Conservation (phyloP, 64 coral and sea anemone genomes). For the Montipora capricornis region DNA sequence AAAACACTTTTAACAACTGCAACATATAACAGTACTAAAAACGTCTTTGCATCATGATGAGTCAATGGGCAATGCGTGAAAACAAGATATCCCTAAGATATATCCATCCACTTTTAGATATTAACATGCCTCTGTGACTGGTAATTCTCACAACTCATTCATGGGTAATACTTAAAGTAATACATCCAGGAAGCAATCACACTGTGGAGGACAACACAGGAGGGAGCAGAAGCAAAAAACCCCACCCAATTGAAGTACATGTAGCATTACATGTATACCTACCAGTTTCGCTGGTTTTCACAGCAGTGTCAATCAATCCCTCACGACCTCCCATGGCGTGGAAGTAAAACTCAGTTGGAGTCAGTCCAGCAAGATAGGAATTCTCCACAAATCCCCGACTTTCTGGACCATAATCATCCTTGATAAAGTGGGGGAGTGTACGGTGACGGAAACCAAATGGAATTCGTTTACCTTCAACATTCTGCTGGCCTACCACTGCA, state of each 20-base stretch:
- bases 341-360: constrained; percentile 99
- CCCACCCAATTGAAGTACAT: too few relatives aligned
- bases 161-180: too few relatives aligned
- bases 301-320: constrained; percentile 99
- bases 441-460: constrained; percentile 99
- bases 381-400: constrained; percentile 99
- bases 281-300: constrained; percentile 99
- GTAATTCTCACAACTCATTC: too few relatives aligned
- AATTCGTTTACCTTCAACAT: constrained; percentile 99
- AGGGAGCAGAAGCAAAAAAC: too few relatives aligned
- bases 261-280: constrained; percentile 9
- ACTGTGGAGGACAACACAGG: too few relatives aligned
- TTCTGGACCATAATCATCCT: constrained; percentile 99
- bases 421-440: constrained; percentile 97
- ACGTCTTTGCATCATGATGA: too few relatives aligned
- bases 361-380: constrained; percentile 98
- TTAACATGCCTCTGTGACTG: too few relatives aligned
- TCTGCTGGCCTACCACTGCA: constrained; percentile 99
- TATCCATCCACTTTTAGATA: too few relatives aligned
- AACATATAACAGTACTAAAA: not conserved
- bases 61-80: too few relatives aligned
- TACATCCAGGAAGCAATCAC: too few relatives aligned
- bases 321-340: constrained; percentile 99
- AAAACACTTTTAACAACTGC: not conserved
- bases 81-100: too few relatives aligned